A percentile compares a stretch with the other conserved stretches of the same genome.
phyloP scores from a whole-genome alignment of 1,140 invertebrate species.

The Brachionus sp. region DNA sequence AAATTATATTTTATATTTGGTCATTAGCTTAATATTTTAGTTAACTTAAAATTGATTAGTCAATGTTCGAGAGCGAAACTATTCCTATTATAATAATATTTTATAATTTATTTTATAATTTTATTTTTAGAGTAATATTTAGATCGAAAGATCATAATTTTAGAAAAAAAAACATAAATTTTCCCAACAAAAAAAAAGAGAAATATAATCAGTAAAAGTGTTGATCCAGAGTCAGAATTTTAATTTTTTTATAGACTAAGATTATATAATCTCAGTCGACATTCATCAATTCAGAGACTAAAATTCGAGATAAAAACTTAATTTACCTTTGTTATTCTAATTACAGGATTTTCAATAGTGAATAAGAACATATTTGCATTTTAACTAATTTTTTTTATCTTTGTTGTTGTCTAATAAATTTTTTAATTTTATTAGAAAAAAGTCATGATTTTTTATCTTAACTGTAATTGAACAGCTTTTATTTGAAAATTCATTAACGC shows the following conservation, averaged over 20 bases:
- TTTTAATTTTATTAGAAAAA: neutral
- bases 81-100: constrained; percentile 1
- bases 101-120: neutral
- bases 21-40: neutral
- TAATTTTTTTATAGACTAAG: neutral
- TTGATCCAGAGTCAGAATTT: neutral
- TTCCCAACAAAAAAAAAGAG: neutral
- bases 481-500: neutral
- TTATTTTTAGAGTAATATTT: constrained; percentile 1
- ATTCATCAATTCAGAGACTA: neutral
- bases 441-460: neutral
- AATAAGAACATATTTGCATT: neutral
- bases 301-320: neutral
- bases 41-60: neutral
- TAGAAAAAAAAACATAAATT: neutral
- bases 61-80: neutral
- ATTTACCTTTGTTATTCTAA: neutral
- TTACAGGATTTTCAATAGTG: neutral
- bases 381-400: neutral
- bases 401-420: neutral
- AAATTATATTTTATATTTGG: no score
- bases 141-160: neutral
- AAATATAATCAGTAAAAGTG: neutral
- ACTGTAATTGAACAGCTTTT: neutral
- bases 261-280: neutral